Evolutionary conservation across 1,140 invertebrate species (phyloP).

Genomic region (Pemphigus obesinymphae): DNA sequence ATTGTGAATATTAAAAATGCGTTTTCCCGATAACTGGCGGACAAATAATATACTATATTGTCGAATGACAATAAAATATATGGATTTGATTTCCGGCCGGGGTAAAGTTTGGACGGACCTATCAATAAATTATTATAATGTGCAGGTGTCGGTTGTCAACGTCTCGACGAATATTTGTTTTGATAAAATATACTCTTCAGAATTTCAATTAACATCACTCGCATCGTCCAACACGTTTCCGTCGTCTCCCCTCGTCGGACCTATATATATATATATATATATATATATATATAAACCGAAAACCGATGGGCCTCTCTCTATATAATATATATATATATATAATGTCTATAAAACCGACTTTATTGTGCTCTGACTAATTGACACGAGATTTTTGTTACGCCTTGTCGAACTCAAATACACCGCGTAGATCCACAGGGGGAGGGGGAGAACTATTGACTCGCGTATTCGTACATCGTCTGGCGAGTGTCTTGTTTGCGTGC

Average conservation of each 20-base stretch:
- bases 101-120: no score
- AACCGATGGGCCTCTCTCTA: no score
- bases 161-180: no score
- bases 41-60: no score
- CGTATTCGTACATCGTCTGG: not conserved
- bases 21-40: no score
- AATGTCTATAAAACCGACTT: not conserved
- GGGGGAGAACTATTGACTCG: not conserved
- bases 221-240: not conserved
- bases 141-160: no score
- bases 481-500: slow-evolving; percentile 1
- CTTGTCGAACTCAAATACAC: slow-evolving; percentile 30
- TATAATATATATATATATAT: not conserved
- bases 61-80: no score
- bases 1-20: no score
- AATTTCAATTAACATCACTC: slow-evolving; percentile 25
- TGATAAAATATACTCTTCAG: not conserved
- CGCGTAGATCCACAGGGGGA: not conserved
- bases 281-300: not conserved
- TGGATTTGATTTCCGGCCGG: no score
- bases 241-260: not conserved
- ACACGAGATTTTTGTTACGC: slow-evolving; percentile 37
- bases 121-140: no score
- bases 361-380: slow-evolving; percentile 34
- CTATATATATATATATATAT: not conserved